phyloP scores from a whole-genome alignment of 2,888 invertebrate genomes.

The Pyrochroa serraticornis region DNA sequence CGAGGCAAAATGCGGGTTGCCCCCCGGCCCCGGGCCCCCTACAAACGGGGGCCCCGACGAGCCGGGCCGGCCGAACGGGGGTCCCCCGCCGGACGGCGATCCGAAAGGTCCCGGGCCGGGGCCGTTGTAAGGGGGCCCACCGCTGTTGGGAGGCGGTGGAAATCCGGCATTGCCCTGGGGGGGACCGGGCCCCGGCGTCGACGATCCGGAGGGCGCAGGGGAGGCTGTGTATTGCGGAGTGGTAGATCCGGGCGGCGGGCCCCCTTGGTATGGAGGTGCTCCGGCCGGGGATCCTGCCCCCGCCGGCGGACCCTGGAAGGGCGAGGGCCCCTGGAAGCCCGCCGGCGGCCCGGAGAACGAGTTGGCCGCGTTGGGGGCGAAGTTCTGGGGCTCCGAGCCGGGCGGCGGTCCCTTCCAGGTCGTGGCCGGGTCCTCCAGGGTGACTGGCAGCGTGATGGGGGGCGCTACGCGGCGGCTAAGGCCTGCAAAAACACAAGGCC shows the following conservation, averaged over 20 bases:
- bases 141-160: constrained; percentile 65
- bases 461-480: constrained; percentile 81
- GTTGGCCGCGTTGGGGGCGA: constrained; percentile 67
- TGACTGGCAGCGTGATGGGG: constrained; percentile 71
- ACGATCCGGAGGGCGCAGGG: constrained; percentile 81
- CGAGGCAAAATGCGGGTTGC: constrained; percentile 71
- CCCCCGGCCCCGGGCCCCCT: constrained; percentile 67
- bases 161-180: constrained; percentile 63
- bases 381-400: constrained; percentile 70
- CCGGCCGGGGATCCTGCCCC: constrained; percentile 78
- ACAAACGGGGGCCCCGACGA: constrained; percentile 76
- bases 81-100: constrained; percentile 68
- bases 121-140: constrained; percentile 70
- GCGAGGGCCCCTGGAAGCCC: constrained; percentile 62
- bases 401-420: constrained; percentile 82
- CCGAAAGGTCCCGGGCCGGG: constrained; percentile 71
- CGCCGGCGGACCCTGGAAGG: constrained; percentile 74
- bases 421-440: constrained; percentile 76
- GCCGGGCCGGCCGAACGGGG: constrained; percentile 69
- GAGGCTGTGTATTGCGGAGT: constrained; percentile 86
- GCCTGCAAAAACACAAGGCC: constrained; percentile 62
- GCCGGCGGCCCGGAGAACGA: constrained; percentile 67
- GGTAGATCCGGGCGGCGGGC: constrained; percentile 75
- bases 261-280: constrained; percentile 71
- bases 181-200: constrained; percentile 73